A percentile compares a stretch with the other conserved stretches of the same genome.
Conservation (phyloP, 2,797 vertebrate genomes). For the Gymnothorax reevesii region DNA sequence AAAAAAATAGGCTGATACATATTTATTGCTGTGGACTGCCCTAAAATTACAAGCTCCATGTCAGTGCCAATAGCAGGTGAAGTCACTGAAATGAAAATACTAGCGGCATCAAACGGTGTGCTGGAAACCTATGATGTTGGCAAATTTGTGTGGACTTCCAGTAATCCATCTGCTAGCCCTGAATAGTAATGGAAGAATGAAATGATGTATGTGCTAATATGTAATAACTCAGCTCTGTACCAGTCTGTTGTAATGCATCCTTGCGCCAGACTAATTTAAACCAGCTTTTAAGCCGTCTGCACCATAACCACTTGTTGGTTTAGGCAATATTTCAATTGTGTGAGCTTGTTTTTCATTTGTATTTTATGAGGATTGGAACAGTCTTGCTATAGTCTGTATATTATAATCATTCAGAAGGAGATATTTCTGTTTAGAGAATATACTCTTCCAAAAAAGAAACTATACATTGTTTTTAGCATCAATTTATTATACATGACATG, state of each 20-base stretch:
- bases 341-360: not conserved
- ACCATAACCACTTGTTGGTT: not conserved
- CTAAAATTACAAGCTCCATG: not conserved
- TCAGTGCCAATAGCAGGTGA: not conserved
- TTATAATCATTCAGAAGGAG: not conserved
- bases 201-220: constrained; percentile 4
- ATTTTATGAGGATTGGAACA: not conserved
- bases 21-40: not conserved
- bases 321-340: not conserved
- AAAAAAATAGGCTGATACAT: not conserved
- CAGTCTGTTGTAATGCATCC: constrained; percentile 12
- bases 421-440: not conserved
- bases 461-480: too few species aligned
- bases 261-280: not conserved
- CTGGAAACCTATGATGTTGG: not conserved
- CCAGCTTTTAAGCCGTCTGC: not conserved
- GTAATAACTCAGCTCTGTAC: not conserved
- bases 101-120: not conserved
- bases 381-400: not conserved
- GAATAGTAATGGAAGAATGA: not conserved
- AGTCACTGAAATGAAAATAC: not conserved
- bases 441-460: too few species aligned
- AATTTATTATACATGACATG: too few species aligned
- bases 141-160: not conserved
- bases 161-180: not conserved